Evolutionary conservation across 2,888 invertebrate genomes (phyloP), one percentile per base, ranked within the genome.

Genomic region (Slavum lentiscoides): DNA sequence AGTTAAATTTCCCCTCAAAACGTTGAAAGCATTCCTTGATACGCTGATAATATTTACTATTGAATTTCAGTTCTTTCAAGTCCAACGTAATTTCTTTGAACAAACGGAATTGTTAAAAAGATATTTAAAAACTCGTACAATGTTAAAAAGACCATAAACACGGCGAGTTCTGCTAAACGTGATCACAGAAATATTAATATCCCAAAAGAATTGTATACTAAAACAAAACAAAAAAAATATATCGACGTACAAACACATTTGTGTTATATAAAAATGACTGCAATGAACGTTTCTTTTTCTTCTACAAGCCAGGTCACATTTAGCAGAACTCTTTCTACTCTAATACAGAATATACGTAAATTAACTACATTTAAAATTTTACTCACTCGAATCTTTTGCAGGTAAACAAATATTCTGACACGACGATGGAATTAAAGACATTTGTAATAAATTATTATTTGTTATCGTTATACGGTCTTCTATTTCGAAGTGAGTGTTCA

Each of bases 401-500:
- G 77, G 77, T 70, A 80, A 64, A 72, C 77, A 80, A 9, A 80
- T 80, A 19, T 55, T 43, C 19, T 80, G 64, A 19, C 6, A 23
- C 19, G 77, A 80, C 19, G 69, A 70, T 70, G 55, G n/a, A 55
- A 62, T 62, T 39, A 80, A 80, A 19, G 70, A 80, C 64, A 80
- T 70, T 39, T 64, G 55, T 58, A 80, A 43, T 39, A 80, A 21
- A 80, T 80, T 80, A 72, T 37, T 23, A 13, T 80, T 72, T 62
- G 77, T 62, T 61, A 80, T 72, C 49, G 77, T 55, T 49, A 80
- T 55, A 55, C 70, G 70, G 21, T 80, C 77, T 6, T 80, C 70
- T 8, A 55, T 37, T 19, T 55, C 77, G 11, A 72, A 4, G 1
- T 8, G 23, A 58, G 70, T 80, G 53, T 80, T 64, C 39, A 80